phyloP scores from a whole-genome alignment of 2,113 vertebrate genomes.

The Phaethon lepturus region DNA sequence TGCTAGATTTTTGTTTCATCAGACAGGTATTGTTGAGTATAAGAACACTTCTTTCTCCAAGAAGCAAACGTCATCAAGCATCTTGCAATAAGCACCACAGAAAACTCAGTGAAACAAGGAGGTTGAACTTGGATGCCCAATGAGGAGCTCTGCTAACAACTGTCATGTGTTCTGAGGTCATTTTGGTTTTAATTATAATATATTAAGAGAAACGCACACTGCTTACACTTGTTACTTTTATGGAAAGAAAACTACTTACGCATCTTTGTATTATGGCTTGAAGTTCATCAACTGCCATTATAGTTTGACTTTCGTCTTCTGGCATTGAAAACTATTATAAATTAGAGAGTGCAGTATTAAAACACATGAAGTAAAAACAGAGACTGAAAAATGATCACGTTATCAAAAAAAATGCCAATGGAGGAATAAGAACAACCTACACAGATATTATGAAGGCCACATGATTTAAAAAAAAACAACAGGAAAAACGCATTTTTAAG shows the following conservation, averaged over 20 bases:
- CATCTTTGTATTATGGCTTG: slow-evolving; percentile 91
- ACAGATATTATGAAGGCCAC: background rate
- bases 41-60: background rate
- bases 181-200: background rate
- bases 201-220: background rate
- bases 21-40: background rate
- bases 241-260: slow-evolving; percentile 80
- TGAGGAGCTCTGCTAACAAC: background rate
- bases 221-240: background rate
- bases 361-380: background rate
- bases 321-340: slow-evolving; percentile 7
- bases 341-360: background rate
- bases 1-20: background rate
- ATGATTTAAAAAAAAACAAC: background rate
- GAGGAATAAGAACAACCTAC: background rate
- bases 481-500: background rate
- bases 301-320: slow-evolving; percentile 8
- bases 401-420: background rate
- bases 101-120: background rate
- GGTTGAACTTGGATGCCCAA: background rate
- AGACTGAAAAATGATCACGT: background rate
- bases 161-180: background rate
- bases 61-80: background rate
- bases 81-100: background rate
- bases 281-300: slow-evolving; percentile 92